Evolutionary conservation across 2,113 vertebrate genomes (phyloP), one percentile per base, ranked within the genome.

Genomic region (Elgaria multicarinata): DNA sequence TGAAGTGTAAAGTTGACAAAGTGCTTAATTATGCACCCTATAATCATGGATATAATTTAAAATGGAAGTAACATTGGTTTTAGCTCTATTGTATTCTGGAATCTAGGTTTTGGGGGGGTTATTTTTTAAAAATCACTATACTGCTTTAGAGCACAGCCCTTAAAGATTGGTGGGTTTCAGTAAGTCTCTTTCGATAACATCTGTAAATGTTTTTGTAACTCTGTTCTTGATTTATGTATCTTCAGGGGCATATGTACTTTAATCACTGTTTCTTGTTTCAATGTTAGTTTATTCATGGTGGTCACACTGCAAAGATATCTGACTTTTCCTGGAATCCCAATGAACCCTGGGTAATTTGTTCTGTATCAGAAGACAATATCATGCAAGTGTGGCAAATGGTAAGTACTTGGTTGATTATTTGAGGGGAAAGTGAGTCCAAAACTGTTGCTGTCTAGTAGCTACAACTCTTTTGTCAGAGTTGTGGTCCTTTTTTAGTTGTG

Each of bases 301-400:
- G 99, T 87, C 99, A 99, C 91, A 99, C 99, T 92, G 99, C 99
- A 10, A 99, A 99, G 96, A 99, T 99, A 93, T 99, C 98, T 0
- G 99, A 99, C 95, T 99, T 99, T 95, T 99, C 99, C 78, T 99
- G 99, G 99, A 99, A 99, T 96, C 99, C 99, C 83, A 99, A 99
- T 50, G 99, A 99, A 90, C 99, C 99, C 14, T 99, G 99, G 99
- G 99, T 99, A 95, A 99, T 99, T 97, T 99, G 99, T 96, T 99
- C 99, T 93, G 99, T 99, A 96, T 99, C 99, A 93, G 99, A 99
- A 97, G 99, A 99, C 92, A 99, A 99, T 96, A 99, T 99, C 97
- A 99, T 99, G 99, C 98, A 99, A 98, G 99, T 99, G 76, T 99
- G 99, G 99, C 99, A 99, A 88, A 99, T 99, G 99, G 99, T 98